These are phyloP conservation scores for Oenanthe melanoleuca DNA, from an alignment of 2,113 vertebrate genomes.

Conservation along the genomic window DNA sequence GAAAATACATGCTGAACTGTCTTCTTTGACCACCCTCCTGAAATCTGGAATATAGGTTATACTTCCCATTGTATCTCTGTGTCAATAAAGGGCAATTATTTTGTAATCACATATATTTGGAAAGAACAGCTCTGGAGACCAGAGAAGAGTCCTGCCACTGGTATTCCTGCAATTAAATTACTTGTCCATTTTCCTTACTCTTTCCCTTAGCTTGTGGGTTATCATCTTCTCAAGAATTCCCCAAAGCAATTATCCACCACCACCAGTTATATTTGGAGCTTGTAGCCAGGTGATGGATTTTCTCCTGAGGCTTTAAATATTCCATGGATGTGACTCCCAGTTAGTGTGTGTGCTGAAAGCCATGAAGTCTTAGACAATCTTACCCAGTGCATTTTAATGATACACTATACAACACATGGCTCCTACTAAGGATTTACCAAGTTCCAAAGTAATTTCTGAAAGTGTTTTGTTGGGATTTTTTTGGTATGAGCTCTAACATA, in stretches of 20 bases:
- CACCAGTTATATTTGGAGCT: not conserved
- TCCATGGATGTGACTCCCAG: not conserved
- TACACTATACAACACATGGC: not conserved
- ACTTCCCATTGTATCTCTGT: not conserved
- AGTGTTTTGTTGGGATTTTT: rapidly evolving
- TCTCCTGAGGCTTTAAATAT: not conserved
- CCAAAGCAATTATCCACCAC: not conserved
- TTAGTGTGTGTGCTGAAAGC: not conserved
- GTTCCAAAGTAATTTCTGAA: not conserved
- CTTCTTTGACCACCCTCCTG: not conserved
- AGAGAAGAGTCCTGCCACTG: not conserved
- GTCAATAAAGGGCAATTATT: not conserved
- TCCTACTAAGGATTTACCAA: not conserved
- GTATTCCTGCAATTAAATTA: not conserved
- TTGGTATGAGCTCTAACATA: not conserved
- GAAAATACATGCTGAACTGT: not conserved
- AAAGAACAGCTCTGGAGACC: not conserved
- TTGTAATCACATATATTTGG: not conserved
- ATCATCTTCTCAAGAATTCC: not conserved
- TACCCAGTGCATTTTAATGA: not conserved
- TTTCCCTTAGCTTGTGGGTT: not conserved
- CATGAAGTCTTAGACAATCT: not conserved
- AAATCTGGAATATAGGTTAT: not conserved
- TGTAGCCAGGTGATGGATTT: not conserved
- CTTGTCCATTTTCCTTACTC: not conserved